Evolutionary conservation across 2,113 vertebrate genomes (phyloP).

Genomic region (Triplophysa dalaica): DNA sequence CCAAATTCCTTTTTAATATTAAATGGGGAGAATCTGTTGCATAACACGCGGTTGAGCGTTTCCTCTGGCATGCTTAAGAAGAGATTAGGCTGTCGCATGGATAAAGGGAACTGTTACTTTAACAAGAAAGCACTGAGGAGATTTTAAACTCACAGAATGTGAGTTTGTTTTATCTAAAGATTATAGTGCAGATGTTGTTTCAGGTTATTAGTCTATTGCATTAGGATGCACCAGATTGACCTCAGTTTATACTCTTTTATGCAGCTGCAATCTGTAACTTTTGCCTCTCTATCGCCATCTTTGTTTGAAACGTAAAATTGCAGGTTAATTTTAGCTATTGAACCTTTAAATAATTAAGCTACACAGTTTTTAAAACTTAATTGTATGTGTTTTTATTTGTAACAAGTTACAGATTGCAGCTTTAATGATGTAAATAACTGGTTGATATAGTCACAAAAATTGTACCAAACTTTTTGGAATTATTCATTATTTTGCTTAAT

Average conservation of each 20-base stretch:
- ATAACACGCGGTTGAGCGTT: constrained; percentile 27
- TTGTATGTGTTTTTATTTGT: too few species aligned
- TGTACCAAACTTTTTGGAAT: too few species aligned
- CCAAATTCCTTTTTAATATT: constrained; percentile 47
- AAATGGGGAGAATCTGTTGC: constrained; percentile 47
- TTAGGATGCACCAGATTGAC: neutral
- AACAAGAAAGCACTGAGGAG: constrained; percentile 11
- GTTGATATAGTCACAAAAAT: too few species aligned
- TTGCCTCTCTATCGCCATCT: too few species aligned
- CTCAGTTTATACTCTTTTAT: neutral
- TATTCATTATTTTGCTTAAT: too few species aligned
- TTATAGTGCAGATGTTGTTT: constrained; percentile 5
- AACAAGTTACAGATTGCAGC: too few species aligned
- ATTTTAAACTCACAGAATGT: constrained; percentile 17
- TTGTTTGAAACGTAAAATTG: too few species aligned
- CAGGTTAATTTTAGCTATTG: too few species aligned
- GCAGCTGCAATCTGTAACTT: too few species aligned
- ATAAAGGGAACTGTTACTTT: neutral
- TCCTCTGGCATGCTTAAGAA: constrained; percentile 35
- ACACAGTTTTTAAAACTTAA: too few species aligned
- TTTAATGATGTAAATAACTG: too few species aligned
- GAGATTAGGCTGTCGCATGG: constrained; percentile 39
- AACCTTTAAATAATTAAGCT: too few species aligned
- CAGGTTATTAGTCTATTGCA: neutral
- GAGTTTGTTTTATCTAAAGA: neutral